Percentiles rank a stretch among this genome's conserved stretches.
These are phyloP conservation scores for Drosophila tripunctata DNA, from an alignment of 2,888 invertebrate species.

Conservation along the genomic window DNA sequence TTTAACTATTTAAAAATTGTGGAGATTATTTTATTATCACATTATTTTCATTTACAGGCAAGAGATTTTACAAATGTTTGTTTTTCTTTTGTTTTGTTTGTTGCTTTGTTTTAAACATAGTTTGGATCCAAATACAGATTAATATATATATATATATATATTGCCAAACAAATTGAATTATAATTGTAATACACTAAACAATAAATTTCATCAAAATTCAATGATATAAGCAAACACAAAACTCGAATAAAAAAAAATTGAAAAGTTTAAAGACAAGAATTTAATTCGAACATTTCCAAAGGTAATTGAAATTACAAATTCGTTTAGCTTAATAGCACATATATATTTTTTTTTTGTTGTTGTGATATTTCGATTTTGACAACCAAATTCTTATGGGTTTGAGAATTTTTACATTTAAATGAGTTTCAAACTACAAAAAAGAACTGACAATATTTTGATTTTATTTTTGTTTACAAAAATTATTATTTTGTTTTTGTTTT, in stretches of 20 bases:
- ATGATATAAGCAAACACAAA: slow-evolving; percentile 26
- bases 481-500: slow-evolving; percentile 12
- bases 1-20: slow-evolving; percentile 78
- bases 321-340: slow-evolving; percentile 19
- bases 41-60: slow-evolving; percentile 83
- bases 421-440: slow-evolving; percentile 20
- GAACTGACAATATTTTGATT: slow-evolving; percentile 16
- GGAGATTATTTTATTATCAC: slow-evolving; percentile 83
- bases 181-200: slow-evolving; percentile 32
- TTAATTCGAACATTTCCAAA: slow-evolving; percentile 29
- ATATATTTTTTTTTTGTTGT: background rate
- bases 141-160: slow-evolving; percentile 15
- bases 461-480: slow-evolving; percentile 18
- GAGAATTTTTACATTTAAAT: slow-evolving; percentile 17
- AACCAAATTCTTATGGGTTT: slow-evolving; percentile 13
- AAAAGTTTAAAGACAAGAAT: slow-evolving; percentile 9
- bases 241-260: slow-evolving; percentile 5
- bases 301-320: slow-evolving; percentile 20
- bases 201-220: slow-evolving; percentile 43
- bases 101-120: slow-evolving; percentile 29
- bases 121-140: slow-evolving; percentile 37
- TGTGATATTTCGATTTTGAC: slow-evolving; percentile 18
- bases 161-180: slow-evolving; percentile 48
- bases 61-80: slow-evolving; percentile 81
- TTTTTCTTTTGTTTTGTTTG: slow-evolving; percentile 38